Base-by-base conservation (phyloP, 92 coral and sea anemone genomes). In the Siderastrea siderea region DNA sequence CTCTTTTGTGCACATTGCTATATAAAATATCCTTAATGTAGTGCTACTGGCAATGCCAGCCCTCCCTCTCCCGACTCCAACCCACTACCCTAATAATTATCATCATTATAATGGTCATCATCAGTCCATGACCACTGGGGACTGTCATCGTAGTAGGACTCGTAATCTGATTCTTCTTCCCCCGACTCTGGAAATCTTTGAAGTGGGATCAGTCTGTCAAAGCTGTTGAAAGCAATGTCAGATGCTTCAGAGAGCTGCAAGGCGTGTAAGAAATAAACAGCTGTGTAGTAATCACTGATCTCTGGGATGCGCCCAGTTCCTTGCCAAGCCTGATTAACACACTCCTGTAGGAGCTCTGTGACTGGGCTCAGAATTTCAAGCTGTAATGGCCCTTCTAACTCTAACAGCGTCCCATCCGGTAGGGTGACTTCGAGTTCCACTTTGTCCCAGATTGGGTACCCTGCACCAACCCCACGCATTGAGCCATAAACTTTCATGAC, bases 291-390 rank as follows among this genome's bases (percentile, higher is more conserved):
- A 47, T 91, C 74, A 9, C 26, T 44, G 45, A 86, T 38, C 51
- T 81, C 47, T 5, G 93, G 93, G 50, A 91, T 48, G 62, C 17
- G 78, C 61, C 68, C 74, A 53, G 65, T 79, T 26, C 82, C 90
- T 68, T 77, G 48, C 72, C 75, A 55, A 26, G 65, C 60, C 19
- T 59, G 47, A 69, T 50, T 82, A 14, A 81, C 60, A 45, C 91
- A 62, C 59, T 86, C 64, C 71, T 77, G 85, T 50, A 91, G 68
- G 15, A 81, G 87, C 71, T 49, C 77, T 13, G 94, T 91, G 8
- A 86, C 76, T 46, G 91, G 94, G 19, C 63, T 78, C 44, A 91
- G 85, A 5, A 62, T 50, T 44, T 91, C 81, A 69, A 76, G 38
- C 55, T 61, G 60, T 55, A 89, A 64, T 44, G 75, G 68, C 3